Percentiles rank a stretch among this genome's conserved stretches.
phyloP scores from a whole-genome alignment of 2,113 vertebrate genomes.

The Lepisosteus osseus region DNA sequence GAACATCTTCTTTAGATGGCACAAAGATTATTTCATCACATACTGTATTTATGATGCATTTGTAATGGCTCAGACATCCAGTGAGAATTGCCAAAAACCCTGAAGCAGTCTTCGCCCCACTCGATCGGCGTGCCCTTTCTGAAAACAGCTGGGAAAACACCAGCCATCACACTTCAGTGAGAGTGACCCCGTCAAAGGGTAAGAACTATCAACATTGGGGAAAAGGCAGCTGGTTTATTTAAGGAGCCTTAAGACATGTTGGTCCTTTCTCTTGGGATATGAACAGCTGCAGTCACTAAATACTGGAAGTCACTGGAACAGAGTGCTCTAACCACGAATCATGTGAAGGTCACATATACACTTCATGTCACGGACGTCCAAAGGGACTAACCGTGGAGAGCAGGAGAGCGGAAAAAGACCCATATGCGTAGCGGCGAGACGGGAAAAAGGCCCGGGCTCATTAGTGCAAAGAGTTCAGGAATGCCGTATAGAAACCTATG shows the following conservation, averaged over 20 bases:
- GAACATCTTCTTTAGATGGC: too few species aligned
- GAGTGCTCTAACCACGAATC: neutral
- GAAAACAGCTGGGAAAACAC: slow-evolving; percentile 33
- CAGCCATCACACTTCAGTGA: slow-evolving; percentile 30
- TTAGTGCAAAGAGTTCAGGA: too few species aligned
- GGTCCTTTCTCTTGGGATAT: slow-evolving; percentile 43
- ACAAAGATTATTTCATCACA: too few species aligned
- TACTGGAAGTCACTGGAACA: neutral
- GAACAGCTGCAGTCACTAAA: slow-evolving; percentile 50
- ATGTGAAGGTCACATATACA: neutral
- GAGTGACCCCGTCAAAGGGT: slow-evolving; percentile 41
- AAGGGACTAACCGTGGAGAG: too few species aligned
- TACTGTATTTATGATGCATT: too few species aligned
- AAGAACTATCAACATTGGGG: slow-evolving; percentile 26
- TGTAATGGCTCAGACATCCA: neutral
- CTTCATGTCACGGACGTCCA: too few species aligned
- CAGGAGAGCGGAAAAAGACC: too few species aligned
- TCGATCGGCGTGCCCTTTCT: neutral
- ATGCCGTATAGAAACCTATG: too few species aligned
- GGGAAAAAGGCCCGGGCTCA: too few species aligned
- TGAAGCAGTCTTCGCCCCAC: neutral
- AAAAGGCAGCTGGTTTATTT: slow-evolving; percentile 54
- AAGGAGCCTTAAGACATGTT: slow-evolving; percentile 47
- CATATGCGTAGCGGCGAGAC: too few species aligned
- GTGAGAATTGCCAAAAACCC: neutral